A percentile compares a stretch with the other conserved stretches of the same genome.
Conservation (phyloP, 2,797 vertebrate species). For the Phoeniculus purpureus region DNA sequence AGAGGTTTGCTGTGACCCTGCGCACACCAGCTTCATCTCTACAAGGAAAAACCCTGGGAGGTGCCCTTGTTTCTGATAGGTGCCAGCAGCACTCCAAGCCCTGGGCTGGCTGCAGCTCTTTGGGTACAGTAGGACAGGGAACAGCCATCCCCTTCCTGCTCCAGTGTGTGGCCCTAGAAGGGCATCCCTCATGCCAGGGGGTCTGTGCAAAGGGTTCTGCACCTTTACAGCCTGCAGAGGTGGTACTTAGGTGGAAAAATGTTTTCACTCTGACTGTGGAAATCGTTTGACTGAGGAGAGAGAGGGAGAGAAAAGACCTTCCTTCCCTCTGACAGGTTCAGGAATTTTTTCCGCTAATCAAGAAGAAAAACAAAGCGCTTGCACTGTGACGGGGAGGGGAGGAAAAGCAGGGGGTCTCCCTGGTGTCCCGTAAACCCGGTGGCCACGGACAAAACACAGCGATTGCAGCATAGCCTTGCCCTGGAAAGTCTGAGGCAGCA, state of each 20-base stretch:
- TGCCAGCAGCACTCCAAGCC: neutral
- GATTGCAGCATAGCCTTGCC: slow-evolving; percentile 35
- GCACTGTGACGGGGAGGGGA: neutral
- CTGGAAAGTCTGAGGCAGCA: slow-evolving; percentile 65
- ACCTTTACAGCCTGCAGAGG: slow-evolving; percentile 33
- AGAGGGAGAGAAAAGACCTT: slow-evolving; percentile 24
- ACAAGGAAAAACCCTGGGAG: neutral
- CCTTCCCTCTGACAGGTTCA: slow-evolving; percentile 69
- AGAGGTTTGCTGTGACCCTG: rapidly evolving
- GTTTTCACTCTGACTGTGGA: slow-evolving; percentile 19
- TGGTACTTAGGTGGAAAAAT: slow-evolving; percentile 63
- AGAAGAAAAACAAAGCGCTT: slow-evolving; percentile 70
- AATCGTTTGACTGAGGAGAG: slow-evolving; percentile 64
- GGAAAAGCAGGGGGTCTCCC: slow-evolving; percentile 51
- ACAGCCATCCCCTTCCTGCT: rapidly evolving
- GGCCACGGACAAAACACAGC: slow-evolving; percentile 48
- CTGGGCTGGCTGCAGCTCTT: neutral
- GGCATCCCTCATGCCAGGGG: rapidly evolving
- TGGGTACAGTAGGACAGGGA: neutral
- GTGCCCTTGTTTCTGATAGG: neutral
- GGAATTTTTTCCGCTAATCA: slow-evolving; percentile 76
- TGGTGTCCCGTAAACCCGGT: slow-evolving; percentile 57
- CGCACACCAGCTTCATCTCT: neutral
- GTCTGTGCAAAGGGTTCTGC: neutral
- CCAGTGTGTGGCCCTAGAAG: rapidly evolving